Evolutionary conservation across 1,140 invertebrate species (phyloP), one percentile per base, ranked within the genome.

Genomic region (Physella acuta): DNA sequence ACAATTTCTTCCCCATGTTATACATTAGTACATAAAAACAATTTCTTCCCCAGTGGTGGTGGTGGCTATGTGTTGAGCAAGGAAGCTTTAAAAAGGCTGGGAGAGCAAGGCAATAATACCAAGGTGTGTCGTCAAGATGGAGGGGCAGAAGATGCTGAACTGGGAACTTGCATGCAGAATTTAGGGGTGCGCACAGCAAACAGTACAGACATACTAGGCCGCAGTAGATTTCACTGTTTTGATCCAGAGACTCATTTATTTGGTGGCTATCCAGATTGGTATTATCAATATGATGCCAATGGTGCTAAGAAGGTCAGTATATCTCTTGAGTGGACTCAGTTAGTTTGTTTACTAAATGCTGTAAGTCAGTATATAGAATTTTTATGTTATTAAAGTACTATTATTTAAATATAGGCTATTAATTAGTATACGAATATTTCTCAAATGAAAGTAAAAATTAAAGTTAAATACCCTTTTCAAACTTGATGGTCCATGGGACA

Each of bases 161-260:
- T 97, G 86, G 94, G 94, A 77, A 92, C 91, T 79, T 98, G 95
- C 80, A 81, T 98, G 72, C 90, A 94, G 78, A 91, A 90, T 60
- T 88, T 97, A 5, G 91, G 91, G 0, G 95, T 98, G 0, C 87
- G 88, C 56, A 93, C 94, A 1, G 92, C 91, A 74, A 94, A 98
- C 79, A 92, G 93, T 0, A 77, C 94, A 8, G 96, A 98, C 86
- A 85, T 88, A 0, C 84, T 91, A 53, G 92, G 93, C 0, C 88
- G 94, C 11, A 93, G 93, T 1, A 88, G 94, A 31, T 98, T 97
- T 85, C 94, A 98, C 82, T 94, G 94, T 0, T 96, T 97, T 84
- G 74, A 78, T 58, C 81, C 85, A 11, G 80, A 81, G 34, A 84
- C 84, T 20, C 84, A 85, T 30, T 53, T 86, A 14, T 80, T 75